These are phyloP conservation scores for Ligdia adustata DNA, from an alignment of 2,888 invertebrate species.

Conservation along the genomic window DNA sequence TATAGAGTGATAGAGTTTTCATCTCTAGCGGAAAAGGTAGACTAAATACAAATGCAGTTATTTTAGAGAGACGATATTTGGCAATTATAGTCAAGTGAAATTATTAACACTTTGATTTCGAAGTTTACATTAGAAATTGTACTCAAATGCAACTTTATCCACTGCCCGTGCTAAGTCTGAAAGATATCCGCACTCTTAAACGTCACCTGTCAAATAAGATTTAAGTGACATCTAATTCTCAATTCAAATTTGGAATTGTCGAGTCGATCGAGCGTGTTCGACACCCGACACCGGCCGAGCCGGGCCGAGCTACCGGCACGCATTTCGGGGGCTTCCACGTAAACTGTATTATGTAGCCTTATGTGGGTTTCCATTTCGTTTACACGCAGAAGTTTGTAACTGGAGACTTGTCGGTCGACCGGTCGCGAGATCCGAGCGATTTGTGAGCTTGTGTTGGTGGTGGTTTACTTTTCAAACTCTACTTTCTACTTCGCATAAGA, in stretches of 20 bases:
- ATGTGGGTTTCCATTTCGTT: constrained; percentile 69
- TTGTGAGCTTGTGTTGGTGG: constrained; percentile 1
- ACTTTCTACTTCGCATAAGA: too few relatives aligned
- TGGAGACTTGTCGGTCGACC: constrained; percentile 45
- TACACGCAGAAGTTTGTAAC: constrained; percentile 72
- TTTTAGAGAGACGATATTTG: too few relatives aligned
- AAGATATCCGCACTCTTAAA: too few relatives aligned
- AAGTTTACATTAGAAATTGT: too few relatives aligned
- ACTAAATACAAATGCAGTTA: too few relatives aligned
- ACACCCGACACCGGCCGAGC: constrained; percentile 62
- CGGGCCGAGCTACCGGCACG: constrained; percentile 73
- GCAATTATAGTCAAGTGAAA: too few relatives aligned
- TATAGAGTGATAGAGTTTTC: too few relatives aligned
- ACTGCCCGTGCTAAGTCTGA: too few relatives aligned
- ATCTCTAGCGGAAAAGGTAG: too few relatives aligned
- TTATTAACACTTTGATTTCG: too few relatives aligned
- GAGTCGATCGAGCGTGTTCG: constrained; percentile 56
- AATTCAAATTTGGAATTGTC: constrained; percentile 56
- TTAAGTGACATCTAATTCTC: constrained; percentile 45
- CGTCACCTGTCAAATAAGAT: constrained; percentile 1
- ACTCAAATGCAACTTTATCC: too few relatives aligned
- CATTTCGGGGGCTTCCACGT: constrained; percentile 75
- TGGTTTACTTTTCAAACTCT: too few relatives aligned
- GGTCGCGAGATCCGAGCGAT: constrained; percentile 20
- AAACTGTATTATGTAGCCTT: constrained; percentile 63